Evolutionary conservation across 2,113 vertebrate species (phyloP), one percentile per base, ranked within the genome.

Genomic region (Corapipo altera): DNA sequence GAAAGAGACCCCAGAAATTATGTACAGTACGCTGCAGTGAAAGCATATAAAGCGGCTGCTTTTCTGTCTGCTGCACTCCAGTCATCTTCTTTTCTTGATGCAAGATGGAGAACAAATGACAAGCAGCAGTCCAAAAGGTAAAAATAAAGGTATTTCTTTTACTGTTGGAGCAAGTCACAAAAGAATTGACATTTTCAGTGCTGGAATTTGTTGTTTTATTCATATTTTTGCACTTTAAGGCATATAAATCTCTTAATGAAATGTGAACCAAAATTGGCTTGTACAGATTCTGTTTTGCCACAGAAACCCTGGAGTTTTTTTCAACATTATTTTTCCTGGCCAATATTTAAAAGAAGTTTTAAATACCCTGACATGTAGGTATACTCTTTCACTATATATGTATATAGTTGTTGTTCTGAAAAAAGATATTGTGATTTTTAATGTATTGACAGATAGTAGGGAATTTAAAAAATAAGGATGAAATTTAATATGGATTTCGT

Each of bases 381-480:
- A 39, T 27, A 43, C 3, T 74, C 2, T 72, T 93, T 44, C 1
- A 1, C 3, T 43, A 2, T 24, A 11, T 28, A 27, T 24, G 1
- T 59, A 16, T 54, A 1, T 64, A 5, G 35, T 32, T 70, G 14
- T 43, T 69, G 5, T 46, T 76, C 16, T 67, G 55, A 43, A 77
- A 93, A 89, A 59, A 51, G 22, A 46, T 26, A 5, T 8, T 24
- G 12, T 43, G 30, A 39, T 80, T 82, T 82, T 79, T 67, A 66
- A 52, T 39, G 3, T 65, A 71, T 41, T 93, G 55, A 86, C 27
- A 75, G 33, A 23, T 51, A 82, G 35, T 4, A 77, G 12, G 11
- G 23, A 88, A 86, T 92, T 46, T 37, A 80, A 88, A 95, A 88
- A 91, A 66, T 84, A 84, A 59, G 30, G 43, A 81, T 72, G 61